Evolutionary conservation across 1,140 invertebrate species (phyloP).

Genomic region (Sitophilus oryzae): DNA sequence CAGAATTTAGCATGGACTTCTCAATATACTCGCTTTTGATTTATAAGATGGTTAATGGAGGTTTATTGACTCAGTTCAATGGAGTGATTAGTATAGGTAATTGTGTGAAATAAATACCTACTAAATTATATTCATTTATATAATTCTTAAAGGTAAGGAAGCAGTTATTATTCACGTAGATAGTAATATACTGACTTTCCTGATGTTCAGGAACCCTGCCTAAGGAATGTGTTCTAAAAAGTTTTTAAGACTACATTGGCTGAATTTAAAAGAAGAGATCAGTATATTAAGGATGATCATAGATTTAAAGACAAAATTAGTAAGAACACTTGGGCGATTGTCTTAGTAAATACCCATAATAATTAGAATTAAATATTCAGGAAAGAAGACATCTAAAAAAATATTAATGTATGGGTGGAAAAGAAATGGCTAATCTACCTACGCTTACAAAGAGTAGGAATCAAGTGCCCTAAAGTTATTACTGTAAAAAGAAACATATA

Average conservation of each 20-base stretch:
- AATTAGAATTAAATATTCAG: conserved; percentile 22
- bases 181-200: conserved; percentile 47
- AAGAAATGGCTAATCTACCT: conserved; percentile 87
- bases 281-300: conserved; percentile 86
- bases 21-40: conserved; percentile 71
- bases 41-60: conserved; percentile 75
- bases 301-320: conserved; percentile 62
- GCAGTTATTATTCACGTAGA: conserved; percentile 75
- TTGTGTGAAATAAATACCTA: background rate
- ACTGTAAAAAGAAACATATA: conserved; percentile 73
- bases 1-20: conserved; percentile 76
- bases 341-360: background rate
- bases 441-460: conserved; percentile 59
- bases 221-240: conserved; percentile 78
- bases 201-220: conserved; percentile 45
- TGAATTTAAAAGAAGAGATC: conserved; percentile 83
- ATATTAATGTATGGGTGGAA: conserved; percentile 88
- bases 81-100: conserved; percentile 73
- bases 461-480: conserved; percentile 76
- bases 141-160: conserved; percentile 69
- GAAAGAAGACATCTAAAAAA: conserved; percentile 71
- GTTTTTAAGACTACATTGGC: conserved; percentile 89
- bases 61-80: conserved; percentile 69
- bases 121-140: conserved; percentile 48
- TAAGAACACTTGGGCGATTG: conserved; percentile 37